phyloP scores from a whole-genome alignment of 2,113 vertebrate genomes.

The Daubentonia madagascariensis region DNA sequence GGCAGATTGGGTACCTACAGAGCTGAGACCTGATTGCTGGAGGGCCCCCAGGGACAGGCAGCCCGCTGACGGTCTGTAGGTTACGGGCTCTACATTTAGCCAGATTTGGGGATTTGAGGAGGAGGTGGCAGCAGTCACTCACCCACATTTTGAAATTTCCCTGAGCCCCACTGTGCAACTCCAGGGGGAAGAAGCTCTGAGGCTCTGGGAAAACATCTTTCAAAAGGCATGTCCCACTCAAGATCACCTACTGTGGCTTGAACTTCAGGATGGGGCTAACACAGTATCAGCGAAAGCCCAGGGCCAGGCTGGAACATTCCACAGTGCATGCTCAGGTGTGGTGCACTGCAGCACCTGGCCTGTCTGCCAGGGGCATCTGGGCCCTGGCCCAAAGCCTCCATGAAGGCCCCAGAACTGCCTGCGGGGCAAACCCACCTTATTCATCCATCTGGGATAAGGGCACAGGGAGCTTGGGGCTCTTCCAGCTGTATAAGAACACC shows the following conservation, averaged over 20 bases:
- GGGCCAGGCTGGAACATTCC: neutral
- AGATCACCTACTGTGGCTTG: neutral
- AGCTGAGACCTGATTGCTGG: neutral
- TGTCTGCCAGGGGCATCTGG: neutral
- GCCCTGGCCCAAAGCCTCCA: neutral
- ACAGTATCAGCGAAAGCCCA: neutral
- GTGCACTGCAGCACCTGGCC: neutral
- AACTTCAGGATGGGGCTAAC: neutral
- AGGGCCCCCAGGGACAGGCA: neutral
- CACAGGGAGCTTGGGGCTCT: neutral
- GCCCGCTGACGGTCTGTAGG: too few species aligned
- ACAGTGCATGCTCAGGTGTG: neutral
- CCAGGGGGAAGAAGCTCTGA: neutral
- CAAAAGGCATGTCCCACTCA: neutral
- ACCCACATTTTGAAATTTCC: neutral
- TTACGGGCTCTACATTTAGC: neutral
- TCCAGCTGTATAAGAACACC: accelerated
- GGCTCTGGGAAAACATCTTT: neutral
- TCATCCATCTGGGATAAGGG: neutral
- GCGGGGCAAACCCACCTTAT: neutral
- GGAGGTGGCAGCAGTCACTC: too few species aligned
- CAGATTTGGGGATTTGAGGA: neutral
- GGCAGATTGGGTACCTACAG: accelerated
- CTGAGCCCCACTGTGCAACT: neutral
- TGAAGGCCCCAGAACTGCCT: neutral